Conservation (phyloP, 2,113 vertebrate species). For the Mormyrus iriodes region DNA sequence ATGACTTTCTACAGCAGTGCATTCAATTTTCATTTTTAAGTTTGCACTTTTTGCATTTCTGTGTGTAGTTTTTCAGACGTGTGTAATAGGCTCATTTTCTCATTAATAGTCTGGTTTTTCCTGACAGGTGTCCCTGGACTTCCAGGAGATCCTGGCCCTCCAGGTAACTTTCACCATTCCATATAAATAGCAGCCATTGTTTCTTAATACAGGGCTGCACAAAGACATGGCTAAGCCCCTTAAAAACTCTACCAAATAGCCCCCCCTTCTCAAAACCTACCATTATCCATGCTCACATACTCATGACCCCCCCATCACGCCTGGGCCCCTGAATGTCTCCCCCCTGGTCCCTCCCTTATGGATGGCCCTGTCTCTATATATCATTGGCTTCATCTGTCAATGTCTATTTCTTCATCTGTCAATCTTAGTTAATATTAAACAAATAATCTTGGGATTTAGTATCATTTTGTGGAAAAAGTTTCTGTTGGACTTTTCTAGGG, state of each 20-base stretch:
- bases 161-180: conserved; percentile 64
- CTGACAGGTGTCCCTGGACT: conserved; percentile 69
- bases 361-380: neutral
- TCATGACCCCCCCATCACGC: neutral
- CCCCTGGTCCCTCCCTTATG: neutral
- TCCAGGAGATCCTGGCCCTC: conserved; percentile 66
- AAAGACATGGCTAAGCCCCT: neutral
- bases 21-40: neutral
- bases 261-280: neutral
- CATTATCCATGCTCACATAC: neutral
- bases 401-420: neutral
- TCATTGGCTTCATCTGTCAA: neutral
- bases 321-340: neutral
- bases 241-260: neutral
- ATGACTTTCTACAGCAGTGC: neutral
- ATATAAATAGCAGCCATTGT: neutral
- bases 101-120: conserved; percentile 10
- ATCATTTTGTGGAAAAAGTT: neutral
- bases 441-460: neutral
- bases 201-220: neutral
- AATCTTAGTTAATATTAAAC: neutral
- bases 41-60: neutral
- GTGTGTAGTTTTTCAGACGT: neutral
- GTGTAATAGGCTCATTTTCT: neutral
- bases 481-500: conserved; percentile 39